Percentiles rank a stretch among this genome's conserved stretches.
These are phyloP conservation scores for Campoletis raptor DNA, from an alignment of 2,888 invertebrate genomes.

Conservation along the genomic window DNA sequence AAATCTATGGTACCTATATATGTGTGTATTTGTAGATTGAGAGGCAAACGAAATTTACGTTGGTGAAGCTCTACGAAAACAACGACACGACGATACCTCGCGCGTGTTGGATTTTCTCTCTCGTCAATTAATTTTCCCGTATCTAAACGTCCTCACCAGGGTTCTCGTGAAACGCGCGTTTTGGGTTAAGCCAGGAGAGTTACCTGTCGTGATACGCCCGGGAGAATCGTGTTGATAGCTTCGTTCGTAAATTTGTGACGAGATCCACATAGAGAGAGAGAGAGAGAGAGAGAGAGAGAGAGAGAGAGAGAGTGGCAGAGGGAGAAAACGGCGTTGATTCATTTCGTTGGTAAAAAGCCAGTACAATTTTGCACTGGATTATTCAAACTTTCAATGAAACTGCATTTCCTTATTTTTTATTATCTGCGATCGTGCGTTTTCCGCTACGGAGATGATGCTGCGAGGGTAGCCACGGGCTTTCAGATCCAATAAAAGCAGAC, in stretches of 20 bases:
- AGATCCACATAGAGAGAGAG: conserved; percentile 6
- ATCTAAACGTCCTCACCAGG: conserved; percentile 58
- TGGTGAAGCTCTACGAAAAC: conserved; percentile 15
- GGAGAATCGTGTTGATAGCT: conserved; percentile 40
- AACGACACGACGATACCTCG: neutral
- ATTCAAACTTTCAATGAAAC: conserved; percentile 64
- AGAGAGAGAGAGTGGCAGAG: conserved; percentile 26
- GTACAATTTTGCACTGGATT: conserved; percentile 35
- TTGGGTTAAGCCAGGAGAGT: conserved; percentile 35
- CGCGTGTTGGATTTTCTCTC: conserved; percentile 33
- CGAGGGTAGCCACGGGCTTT: conserved; percentile 5
- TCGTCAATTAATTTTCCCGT: conserved; percentile 63
- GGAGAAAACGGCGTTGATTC: conserved; percentile 52
- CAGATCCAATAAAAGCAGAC: conserved; percentile 62
- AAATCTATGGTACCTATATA: neutral
- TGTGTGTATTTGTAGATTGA: neutral
- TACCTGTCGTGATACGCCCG: conserved; percentile 28
- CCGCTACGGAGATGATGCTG: neutral
- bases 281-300: neutral
- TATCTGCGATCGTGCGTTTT: conserved; percentile 11
- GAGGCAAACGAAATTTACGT: conserved; percentile 9
- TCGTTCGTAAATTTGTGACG: conserved; percentile 25
- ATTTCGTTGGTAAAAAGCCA: conserved; percentile 48
- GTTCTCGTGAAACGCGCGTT: conserved; percentile 5
- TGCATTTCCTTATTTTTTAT: conserved; percentile 24